Percentiles rank a stretch among this genome's conserved stretches.
Evolutionary conservation across 1,140 invertebrate species (phyloP).

Genomic region (Plodia interpunctella): DNA sequence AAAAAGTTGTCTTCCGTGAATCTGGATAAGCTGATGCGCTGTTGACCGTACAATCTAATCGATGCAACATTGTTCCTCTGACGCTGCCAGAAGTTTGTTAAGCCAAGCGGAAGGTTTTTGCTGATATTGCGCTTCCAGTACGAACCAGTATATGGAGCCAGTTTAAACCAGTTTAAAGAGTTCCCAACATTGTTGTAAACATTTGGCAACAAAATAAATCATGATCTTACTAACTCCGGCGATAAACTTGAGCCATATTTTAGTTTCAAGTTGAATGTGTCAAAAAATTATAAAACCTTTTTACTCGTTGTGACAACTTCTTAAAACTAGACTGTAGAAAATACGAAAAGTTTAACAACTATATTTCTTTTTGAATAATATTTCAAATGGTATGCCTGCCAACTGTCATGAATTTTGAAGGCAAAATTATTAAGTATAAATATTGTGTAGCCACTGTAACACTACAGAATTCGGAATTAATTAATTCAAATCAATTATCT

Average conservation of each 20-base stretch:
- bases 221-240: background rate
- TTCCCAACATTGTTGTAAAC: background rate
- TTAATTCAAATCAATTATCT: too few species aligned
- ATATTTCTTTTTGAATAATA: too few species aligned
- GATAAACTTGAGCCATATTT: background rate
- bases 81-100: background rate
- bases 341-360: too few species aligned
- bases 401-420: too few species aligned
- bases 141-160: too few species aligned
- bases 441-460: too few species aligned
- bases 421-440: too few species aligned
- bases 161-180: background rate
- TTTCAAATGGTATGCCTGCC: too few species aligned
- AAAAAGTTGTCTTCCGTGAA: too few species aligned
- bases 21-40: background rate
- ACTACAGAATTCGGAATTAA: too few species aligned
- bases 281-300: background rate
- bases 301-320: background rate
- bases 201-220: constrained; percentile 2
- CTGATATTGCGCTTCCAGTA: background rate
- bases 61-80: background rate
- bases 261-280: background rate
- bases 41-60: background rate
- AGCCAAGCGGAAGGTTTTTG: background rate
- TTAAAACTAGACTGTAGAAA: background rate